Base-by-base conservation (phyloP, 2,797 vertebrate genomes). In the Sebastes trivittatus region DNA sequence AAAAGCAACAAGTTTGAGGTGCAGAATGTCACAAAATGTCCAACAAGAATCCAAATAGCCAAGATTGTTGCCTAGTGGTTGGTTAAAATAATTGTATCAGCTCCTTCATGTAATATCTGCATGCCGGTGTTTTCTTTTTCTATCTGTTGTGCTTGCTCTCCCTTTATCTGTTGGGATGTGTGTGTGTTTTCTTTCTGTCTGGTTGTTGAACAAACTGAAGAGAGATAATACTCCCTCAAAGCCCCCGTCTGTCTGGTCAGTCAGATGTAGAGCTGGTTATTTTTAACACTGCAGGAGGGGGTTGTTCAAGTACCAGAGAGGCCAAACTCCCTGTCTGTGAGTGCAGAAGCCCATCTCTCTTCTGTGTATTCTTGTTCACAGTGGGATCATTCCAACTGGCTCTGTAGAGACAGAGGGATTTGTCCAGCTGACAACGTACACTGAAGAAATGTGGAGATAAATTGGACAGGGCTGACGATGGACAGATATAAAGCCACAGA, bases 181-280 rank as follows among this genome's bases (percentile, higher is more conserved):
- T 55, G 63, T 77, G 68, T 83, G 82, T 78, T 90, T 84, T 89
- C 77, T 91, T 86, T 88, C 82, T 84, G 76, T 60, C 72, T 90
- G 74, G 74, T 87, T 91, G 87, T 90, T 93, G 86, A 91, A 88
- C 88, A 91, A 90, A 91, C 91, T 90, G 87, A 75, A 89, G 86
- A 81, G 91, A 93, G 94, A 95, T 95, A 95, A 95, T 93, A 89
- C 93, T 93, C 92, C 90, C 88, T 86, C 87, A 91, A 92, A 95
- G 91, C 86, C 91, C 89, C 90, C 85, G 89, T 92, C 90, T 92
- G 92, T 93, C 93, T 94, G 91, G 90, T 85, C 89, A 90, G 93
- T 93, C 88, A 83, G 88, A 92, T 82, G 82, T 85, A 90, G 90
- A 81, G 92, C 81, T 87, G 89, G 93, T 92, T 95, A 95, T 95